Evolutionary conservation across 2,797 vertebrate species (phyloP).

Genomic region (Pangasius mekongensis): DNA sequence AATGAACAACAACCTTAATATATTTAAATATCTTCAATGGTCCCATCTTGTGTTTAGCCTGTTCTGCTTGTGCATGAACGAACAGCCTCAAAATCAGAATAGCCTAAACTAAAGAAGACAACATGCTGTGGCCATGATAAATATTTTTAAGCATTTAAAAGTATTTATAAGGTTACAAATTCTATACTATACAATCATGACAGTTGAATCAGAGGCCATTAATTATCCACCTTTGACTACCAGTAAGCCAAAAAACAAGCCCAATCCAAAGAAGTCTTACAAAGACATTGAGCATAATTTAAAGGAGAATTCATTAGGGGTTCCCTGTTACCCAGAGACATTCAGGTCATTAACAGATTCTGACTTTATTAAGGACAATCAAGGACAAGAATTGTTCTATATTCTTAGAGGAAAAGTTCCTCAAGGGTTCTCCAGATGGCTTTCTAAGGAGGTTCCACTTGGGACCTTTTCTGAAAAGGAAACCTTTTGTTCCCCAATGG

Average conservation of each 20-base stretch:
- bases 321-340: not conserved
- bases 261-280: too few species aligned
- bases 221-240: not conserved
- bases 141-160: not conserved
- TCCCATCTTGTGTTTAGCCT: not conserved
- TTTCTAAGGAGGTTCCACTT: not conserved
- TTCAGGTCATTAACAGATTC: not conserved
- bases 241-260: not conserved
- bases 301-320: not conserved
- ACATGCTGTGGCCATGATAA: not conserved
- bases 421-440: too few species aligned
- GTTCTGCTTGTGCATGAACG: not conserved
- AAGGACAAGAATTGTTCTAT: too few species aligned
- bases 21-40: not conserved
- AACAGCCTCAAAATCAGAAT: not conserved
- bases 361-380: too few species aligned
- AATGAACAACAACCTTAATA: not conserved
- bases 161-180: not conserved
- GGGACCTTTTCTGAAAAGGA: not conserved
- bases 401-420: too few species aligned
- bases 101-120: not conserved
- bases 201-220: not conserved
- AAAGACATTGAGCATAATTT: too few species aligned
- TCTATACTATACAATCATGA: too few species aligned
- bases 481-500: not conserved